Evolutionary conservation across 1,140 invertebrate species (phyloP), one percentile per base, ranked within the genome.

Genomic region (Lepidurus packardi): DNA sequence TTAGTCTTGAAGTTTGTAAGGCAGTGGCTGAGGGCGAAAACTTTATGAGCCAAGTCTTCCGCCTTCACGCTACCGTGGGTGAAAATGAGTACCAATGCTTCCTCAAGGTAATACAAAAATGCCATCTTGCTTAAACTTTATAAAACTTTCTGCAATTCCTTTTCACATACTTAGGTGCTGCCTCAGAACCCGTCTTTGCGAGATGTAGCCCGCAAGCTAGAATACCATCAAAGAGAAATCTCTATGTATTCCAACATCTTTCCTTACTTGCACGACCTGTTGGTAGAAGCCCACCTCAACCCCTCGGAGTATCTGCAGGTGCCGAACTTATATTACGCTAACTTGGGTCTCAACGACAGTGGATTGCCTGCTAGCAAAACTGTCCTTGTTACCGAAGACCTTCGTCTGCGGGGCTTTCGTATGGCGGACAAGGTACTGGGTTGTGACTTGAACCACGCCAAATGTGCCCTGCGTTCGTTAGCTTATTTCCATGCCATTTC

Each of bases 401-500:
- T 80, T n/a, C 65, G 76, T 45, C 21, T 24, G 0, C 16, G 34
- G 11, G 76, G 76, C 10, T 80, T 73, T 43, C 13, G 24, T 41
- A 77, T 74, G 53, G 34, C 43, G 24, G 76, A 80, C 43, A 80
- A 78, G 74, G n/a, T 7, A 16, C 34, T 34, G 24, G 79, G 79
- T 7, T 79, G 77, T 73, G 79, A 80, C 44, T 45, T 78, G 25
- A 41, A 77, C 1, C 79, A 80, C 73, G 77, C 53, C 13, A 53
- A 73, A 43, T 43, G 44, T 16, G 73, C 73, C 7, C 73, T 80
- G 21, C 65, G 43, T 11, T 65, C 79, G 1, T 25, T 80, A 34
- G 79, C 79, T 34, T 41, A 80, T 47, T 80, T 45, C n/a, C 79
- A 80, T 25, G 79, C 79, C 0, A 11, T 47, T 1, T 53, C 79